Evolutionary conservation across 2,888 invertebrate genomes (phyloP).

Genomic region (Bruchidius siliquastri): DNA sequence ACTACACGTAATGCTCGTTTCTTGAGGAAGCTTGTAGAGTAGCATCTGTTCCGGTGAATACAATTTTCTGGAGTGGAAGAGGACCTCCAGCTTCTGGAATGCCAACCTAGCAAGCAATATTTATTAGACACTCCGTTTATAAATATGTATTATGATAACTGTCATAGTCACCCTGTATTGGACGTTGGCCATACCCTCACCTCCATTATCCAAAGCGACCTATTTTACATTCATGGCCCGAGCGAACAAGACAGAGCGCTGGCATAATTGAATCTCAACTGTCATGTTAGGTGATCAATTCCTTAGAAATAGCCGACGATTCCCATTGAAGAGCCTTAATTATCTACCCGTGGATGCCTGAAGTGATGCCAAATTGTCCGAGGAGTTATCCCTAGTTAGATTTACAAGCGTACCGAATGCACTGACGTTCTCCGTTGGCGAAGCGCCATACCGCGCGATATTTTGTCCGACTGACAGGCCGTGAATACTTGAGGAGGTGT

Average conservation of each 20-base stretch:
- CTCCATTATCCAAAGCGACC: background rate
- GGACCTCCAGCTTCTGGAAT: no score
- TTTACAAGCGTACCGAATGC: slow-evolving; percentile 2
- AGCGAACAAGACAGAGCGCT: background rate
- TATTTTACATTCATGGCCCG: background rate
- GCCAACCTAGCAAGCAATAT: no score
- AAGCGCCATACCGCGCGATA: background rate
- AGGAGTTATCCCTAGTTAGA: slow-evolving; percentile 3
- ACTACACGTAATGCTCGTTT: no score
- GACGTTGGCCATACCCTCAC: background rate
- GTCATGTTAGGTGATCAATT: slow-evolving; percentile 45
- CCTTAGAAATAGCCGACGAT: slow-evolving; percentile 19
- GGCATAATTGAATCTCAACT: slow-evolving; percentile 47
- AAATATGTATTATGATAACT: no score
- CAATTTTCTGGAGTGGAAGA: no score
- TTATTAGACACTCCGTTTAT: no score
- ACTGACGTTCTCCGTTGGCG: background rate
- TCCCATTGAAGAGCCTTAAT: slow-evolving; percentile 20
- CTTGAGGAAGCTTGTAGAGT: no score
- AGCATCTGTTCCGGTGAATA: no score
- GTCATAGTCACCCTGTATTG: background rate
- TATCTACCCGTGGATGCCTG: slow-evolving; percentile 12
- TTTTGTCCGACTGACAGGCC: background rate
- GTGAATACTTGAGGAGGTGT: background rate
- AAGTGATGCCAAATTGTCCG: slow-evolving; percentile 17